Evolutionary conservation across 1,140 invertebrate species (phyloP), one percentile per base, ranked within the genome.

Genomic region (Globodera rostochiensis): DNA sequence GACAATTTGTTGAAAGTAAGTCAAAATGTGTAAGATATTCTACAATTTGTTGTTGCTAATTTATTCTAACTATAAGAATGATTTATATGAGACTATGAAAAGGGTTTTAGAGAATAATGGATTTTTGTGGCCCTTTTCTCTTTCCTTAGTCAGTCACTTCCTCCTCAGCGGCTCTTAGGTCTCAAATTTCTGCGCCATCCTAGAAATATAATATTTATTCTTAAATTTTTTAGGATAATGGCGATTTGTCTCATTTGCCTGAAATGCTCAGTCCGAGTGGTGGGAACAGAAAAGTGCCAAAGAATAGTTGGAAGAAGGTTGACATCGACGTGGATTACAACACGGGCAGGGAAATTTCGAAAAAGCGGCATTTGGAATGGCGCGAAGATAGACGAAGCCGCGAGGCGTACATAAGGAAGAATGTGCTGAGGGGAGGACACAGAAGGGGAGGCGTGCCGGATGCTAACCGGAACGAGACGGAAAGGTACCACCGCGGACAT

Each of bases 251-350:
- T 15, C 11, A 60, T 19, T 60, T 19, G 19, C 57, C 11, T 15
- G 57, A 64, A 64, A 64, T 19, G 57, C 13, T 53, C 57, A 78
- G 77, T 69, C 77, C 77, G 45, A 64, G 46, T 78, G 77, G 77
- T 25, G 77, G 77, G 45, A 78, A 50, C 64, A 78, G 66, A 69
- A 84, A 84, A 79, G 45, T 84, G 47, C 67, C 71, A 19, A 84
- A 84, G 67, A 79, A 84, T 64, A 76, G 60, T 73, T 84, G 83
- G 83, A 84, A 84, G 73, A 84, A 84, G 67, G 64, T 84, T 46
- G 79, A 84, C 73, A 84, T 84, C 46, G 83, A 83, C 21, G 50
- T 84, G 71, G 73, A 84, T 64, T 84, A 84, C 67, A 81, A 82
- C 66, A 69, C 78, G 49, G 46, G 57, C 57, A 60, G 78, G 13